These are phyloP conservation scores for Eucriotettix oculatus DNA, from an alignment of 2,888 invertebrate genomes.

Conservation along the genomic window DNA sequence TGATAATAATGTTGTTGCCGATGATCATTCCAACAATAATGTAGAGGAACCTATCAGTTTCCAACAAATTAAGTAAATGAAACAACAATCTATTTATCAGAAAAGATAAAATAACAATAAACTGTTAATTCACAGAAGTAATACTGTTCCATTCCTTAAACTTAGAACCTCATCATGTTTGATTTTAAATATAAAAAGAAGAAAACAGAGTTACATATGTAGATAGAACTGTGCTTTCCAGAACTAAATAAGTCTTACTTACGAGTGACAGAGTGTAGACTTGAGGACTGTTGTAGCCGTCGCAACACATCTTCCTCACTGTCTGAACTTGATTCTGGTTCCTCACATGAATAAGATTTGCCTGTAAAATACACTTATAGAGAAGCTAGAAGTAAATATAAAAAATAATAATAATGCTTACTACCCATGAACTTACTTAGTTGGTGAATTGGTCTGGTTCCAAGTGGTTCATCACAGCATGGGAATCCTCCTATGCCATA, in stretches of 20 bases:
- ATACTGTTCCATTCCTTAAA: too few relatives aligned
- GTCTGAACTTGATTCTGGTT: constrained; percentile 53
- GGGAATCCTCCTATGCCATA: constrained; percentile 38
- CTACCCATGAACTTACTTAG: constrained; percentile 19
- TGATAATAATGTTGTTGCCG: too few relatives aligned
- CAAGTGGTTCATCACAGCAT: constrained; percentile 40
- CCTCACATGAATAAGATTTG: constrained; percentile 43
- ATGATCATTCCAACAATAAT: too few relatives aligned
- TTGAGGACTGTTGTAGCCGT: constrained; percentile 28
- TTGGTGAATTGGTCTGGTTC: constrained; percentile 24
- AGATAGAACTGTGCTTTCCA: too few relatives aligned
- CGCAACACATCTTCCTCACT: constrained; percentile 54
- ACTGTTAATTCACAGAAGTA: too few relatives aligned
- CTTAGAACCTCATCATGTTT: too few relatives aligned
- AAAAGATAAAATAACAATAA: too few relatives aligned
- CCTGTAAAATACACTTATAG: constrained; percentile 22
- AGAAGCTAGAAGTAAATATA: background rate
- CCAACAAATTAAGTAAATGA: too few relatives aligned
- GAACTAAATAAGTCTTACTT: background rate
- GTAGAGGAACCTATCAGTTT: too few relatives aligned
- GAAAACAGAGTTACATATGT: too few relatives aligned
- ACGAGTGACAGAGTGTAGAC: constrained; percentile 21
- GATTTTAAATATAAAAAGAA: too few relatives aligned
- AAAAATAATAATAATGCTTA: background rate
- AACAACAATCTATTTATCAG: too few relatives aligned